phyloP scores from a whole-genome alignment of 2,888 invertebrate genomes.

The Caradrina clavipalpis region DNA sequence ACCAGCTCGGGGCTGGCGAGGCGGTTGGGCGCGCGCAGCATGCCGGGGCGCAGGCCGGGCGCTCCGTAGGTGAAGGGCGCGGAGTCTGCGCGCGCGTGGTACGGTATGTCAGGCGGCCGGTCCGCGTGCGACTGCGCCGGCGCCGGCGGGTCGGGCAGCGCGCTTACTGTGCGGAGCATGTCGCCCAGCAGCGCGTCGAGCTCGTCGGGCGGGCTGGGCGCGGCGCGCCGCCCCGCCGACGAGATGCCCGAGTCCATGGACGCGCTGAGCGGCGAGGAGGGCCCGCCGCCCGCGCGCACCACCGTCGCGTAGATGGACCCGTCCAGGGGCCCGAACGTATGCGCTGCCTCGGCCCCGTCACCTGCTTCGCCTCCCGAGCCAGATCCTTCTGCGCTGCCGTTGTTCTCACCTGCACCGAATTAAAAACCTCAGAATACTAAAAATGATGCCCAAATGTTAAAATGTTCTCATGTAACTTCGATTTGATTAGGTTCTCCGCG shows the following conservation, averaged over 20 bases:
- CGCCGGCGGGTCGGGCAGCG: conserved; percentile 92
- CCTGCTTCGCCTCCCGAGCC: conserved; percentile 86
- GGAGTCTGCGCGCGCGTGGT: conserved; percentile 97
- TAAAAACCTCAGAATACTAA: conserved; percentile 22
- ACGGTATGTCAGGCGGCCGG: conserved; percentile 93
- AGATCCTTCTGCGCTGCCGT: conserved; percentile 87
- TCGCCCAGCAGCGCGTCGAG: conserved; percentile 96
- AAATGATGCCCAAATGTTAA: background rate
- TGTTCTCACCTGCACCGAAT: conserved; percentile 90
- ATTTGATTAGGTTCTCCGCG: conserved; percentile 42
- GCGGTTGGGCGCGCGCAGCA: conserved; percentile 94
- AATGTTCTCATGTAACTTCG: conserved; percentile 26
- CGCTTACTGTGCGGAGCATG: conserved; percentile 97
- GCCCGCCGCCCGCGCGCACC: conserved; percentile 85
- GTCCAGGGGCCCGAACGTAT: conserved; percentile 96
- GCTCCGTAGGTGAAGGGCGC: conserved; percentile 97
- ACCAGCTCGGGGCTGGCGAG: conserved; percentile 96
- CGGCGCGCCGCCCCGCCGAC: conserved; percentile 92
- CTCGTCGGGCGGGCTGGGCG: conserved; percentile 91
- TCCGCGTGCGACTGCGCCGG: conserved; percentile 87
- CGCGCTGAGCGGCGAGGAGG: conserved; percentile 94
- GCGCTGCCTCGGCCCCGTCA: conserved; percentile 88
- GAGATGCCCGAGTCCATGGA: conserved; percentile 98
- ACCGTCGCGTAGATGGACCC: conserved; percentile 97
- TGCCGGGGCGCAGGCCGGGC: conserved; percentile 90